A percentile compares a stretch with the other conserved stretches of the same genome.
Conservation (phyloP, 2,888 invertebrate species). For the Sinodicranocentrus sp. region DNA sequence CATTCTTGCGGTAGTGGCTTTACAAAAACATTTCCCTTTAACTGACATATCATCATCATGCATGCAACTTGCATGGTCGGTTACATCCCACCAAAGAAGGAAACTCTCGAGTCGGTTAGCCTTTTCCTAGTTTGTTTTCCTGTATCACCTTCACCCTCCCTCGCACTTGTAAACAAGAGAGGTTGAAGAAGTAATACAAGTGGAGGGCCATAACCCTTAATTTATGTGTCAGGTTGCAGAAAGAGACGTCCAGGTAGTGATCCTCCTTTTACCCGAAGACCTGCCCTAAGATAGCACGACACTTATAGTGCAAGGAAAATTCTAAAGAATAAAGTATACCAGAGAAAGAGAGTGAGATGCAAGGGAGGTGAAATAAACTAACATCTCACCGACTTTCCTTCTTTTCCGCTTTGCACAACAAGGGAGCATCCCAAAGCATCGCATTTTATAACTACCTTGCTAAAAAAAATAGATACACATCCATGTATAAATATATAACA, state of each 20-base stretch:
- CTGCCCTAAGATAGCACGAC: constrained; percentile 7
- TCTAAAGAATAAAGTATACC: no score
- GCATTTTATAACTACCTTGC: no score
- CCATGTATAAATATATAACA: no score
- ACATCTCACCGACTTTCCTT: not conserved
- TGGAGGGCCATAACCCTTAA: constrained; percentile 32
- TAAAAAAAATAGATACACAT: no score
- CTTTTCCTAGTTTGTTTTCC: not conserved
- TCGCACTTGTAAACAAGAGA: not conserved
- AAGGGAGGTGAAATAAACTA: constrained; percentile 4
- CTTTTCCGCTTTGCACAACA: no score
- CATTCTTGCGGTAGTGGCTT: no score
- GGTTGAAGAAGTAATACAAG: constrained; percentile 13
- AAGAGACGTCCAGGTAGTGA: constrained; percentile 15
- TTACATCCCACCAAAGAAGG: no score
- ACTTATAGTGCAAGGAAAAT: not conserved
- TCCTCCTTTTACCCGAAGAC: not conserved
- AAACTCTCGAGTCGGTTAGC: no score
- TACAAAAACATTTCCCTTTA: no score
- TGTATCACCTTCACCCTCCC: not conserved
- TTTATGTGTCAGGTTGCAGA: constrained; percentile 35
- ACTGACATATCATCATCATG: no score
- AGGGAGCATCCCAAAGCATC: no score
- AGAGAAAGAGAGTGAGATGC: not conserved
- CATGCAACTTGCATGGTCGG: no score